Base-by-base conservation (phyloP, 1,140 invertebrate genomes). In the Orchestia grillus region DNA sequence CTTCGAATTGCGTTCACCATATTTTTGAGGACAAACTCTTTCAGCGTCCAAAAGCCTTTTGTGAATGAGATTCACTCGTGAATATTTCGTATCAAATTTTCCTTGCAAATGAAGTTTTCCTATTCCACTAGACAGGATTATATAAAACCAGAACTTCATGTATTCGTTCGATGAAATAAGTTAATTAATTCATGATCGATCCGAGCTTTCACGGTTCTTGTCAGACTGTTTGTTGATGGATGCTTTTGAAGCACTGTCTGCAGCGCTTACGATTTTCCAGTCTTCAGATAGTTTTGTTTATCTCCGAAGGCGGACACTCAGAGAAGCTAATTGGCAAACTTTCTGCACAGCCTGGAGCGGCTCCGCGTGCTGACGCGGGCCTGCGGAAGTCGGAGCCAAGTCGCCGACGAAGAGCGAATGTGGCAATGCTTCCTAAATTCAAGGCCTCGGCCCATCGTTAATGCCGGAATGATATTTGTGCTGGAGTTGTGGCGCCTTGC, bases 321-420 rank as follows among this genome's bases (percentile, higher is more conserved):
- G n/a, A 43, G n/a, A 15, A 90, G 43, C 88, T 90, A 90, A 90
- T 90, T 90, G 88, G 88, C 88, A 90, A 90, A 90, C 88, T 90
- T 90, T 42, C 88, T 16, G n/a, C 16, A 77, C 62, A 90, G 88
- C 88, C 43, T 8, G 42, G 88, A 42, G 88, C 41, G 88, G 15
- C 88, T 90, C 3, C 62, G 62, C 62, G 11, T 77, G 62, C 28
- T 23, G 11, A 1, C 15, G 11, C 62, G 36, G 62, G 28, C 62
- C 1, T 77, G 28, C 62, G 62, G 62, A 77, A 77, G 62, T 77
- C 11, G 62, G 1, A 77, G 36, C 62, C 36, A 28, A 36, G 15
- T 77, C 62, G 62, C 62, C 28, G 62, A 77, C 28, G 62, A 77
- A 19, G 15, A 77, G 36, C 62, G 62, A 19, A 19, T 77, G 62